Percentiles rank a stretch among this genome's conserved stretches.
These are phyloP conservation scores for Prinia subflava DNA, from an alignment of 2,113 vertebrate genomes.

Conservation along the genomic window DNA sequence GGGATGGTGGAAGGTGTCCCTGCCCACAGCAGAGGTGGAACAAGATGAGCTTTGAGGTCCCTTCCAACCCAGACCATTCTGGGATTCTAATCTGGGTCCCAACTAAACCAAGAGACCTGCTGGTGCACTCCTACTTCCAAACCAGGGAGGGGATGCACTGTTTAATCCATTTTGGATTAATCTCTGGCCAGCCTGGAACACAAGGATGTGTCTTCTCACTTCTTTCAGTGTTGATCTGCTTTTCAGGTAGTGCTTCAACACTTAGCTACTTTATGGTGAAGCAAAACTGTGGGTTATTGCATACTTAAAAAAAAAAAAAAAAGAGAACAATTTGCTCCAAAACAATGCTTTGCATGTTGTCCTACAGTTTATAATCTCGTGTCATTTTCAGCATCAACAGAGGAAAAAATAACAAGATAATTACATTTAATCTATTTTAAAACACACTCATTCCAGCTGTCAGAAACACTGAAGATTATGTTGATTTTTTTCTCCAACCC, in stretches of 20 bases:
- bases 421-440: constrained; percentile 2
- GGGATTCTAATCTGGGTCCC: neutral
- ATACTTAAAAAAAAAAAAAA: neutral
- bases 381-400: neutral
- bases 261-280: neutral
- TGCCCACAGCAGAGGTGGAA: neutral
- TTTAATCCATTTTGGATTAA: neutral
- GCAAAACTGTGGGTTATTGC: neutral
- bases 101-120: neutral
- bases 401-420: neutral
- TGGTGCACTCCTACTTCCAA: neutral
- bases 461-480: neutral
- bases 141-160: neutral
- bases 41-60: neutral
- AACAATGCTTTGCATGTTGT: neutral
- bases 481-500: neutral
- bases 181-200: neutral
- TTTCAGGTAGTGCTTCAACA: neutral
- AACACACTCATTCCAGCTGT: neutral
- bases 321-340: neutral
- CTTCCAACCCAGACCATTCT: neutral
- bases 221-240: neutral
- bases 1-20: rapidly evolving
- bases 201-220: neutral
- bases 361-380: neutral